Base-by-base conservation (phyloP, 2,113 vertebrate genomes). In the Excalfactoria chinensis region DNA sequence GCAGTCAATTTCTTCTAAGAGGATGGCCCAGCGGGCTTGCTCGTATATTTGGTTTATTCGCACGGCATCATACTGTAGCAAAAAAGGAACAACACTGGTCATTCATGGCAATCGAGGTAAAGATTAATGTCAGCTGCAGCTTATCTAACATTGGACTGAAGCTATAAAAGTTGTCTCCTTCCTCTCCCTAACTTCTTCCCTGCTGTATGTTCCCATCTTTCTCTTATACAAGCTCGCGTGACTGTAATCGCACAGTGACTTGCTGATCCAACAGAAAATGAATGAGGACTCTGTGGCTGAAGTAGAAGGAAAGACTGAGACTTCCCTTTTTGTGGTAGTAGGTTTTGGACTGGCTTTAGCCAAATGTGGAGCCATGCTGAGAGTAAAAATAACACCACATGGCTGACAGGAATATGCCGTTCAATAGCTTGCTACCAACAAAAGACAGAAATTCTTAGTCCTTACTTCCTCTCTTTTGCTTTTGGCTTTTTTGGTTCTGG, bases 41-140 rank as follows among this genome's bases (percentile, higher is more conserved):
- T 99, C 99, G 4, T 99, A 99, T 23, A 99, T 97, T 84, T 99
- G 99, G 41, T 99, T 99, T 97, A 99, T 99, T 71, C 99, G 97
- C 71, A 99, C 98, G 0, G 98, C 98, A 20, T 99, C 99, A 2
- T 99, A 99, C 99, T 99, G 89, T 26, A 76, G 93, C 59, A 43
- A 67, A 43, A 91, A 84, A 53, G 37, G 78, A 75, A 49, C 25
- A 26, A 6, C 7, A 1, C 0, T 17, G 32, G n/a, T 32, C 26
- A 2, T 48, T 11, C 49, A 28, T 6, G 43, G 51, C 66, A 41
- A 13, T 34, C 69, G 6, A 32, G 34, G 28, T n/a, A 37, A 4
- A 20, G 23, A 34, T 16, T 28, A 0, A 5, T 37, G 37, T 6
- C 58, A 41, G 67, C 44, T 66, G 59, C 79, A 63, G 75, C 71